phyloP scores from a whole-genome alignment of 2,113 vertebrate species.

The Atrichornis clamosus region DNA sequence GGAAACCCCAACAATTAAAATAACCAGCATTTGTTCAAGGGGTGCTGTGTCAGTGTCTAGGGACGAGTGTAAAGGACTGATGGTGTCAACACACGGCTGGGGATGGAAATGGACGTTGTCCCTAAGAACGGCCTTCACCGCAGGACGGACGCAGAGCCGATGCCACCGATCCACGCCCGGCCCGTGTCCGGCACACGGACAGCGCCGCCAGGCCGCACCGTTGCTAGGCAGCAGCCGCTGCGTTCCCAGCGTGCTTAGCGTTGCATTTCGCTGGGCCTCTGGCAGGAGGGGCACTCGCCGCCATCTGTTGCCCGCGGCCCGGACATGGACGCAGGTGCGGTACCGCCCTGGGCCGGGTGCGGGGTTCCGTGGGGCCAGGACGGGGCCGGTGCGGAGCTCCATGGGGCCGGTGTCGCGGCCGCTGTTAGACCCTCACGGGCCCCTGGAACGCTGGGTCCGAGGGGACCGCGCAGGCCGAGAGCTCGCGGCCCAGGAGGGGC shows the following conservation, averaged over 20 bases:
- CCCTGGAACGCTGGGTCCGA: too few species aligned
- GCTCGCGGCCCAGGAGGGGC: background rate
- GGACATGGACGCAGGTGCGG: background rate
- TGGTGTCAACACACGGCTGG: background rate
- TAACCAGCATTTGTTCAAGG: background rate
- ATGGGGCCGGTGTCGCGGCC: background rate
- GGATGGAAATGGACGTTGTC: too few species aligned
- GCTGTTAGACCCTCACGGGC: background rate
- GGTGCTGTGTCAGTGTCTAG: background rate
- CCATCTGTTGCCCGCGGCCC: too few species aligned
- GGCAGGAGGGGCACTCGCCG: fast-evolving
- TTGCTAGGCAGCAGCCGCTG: background rate
- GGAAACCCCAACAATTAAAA: background rate
- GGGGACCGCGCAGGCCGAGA: background rate
- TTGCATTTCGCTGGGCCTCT: background rate
- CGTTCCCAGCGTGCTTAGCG: background rate
- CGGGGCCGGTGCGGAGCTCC: background rate
- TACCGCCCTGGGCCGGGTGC: background rate
- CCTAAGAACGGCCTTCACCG: too few species aligned
- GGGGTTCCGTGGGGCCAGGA: background rate
- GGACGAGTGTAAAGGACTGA: background rate
- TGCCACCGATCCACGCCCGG: fast-evolving
- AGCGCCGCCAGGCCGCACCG: too few species aligned
- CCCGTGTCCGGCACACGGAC: too few species aligned
- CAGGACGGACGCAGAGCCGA: fast-evolving